phyloP scores from a whole-genome alignment of 2,797 vertebrate species.

The Hypotaenidia philippensis region DNA sequence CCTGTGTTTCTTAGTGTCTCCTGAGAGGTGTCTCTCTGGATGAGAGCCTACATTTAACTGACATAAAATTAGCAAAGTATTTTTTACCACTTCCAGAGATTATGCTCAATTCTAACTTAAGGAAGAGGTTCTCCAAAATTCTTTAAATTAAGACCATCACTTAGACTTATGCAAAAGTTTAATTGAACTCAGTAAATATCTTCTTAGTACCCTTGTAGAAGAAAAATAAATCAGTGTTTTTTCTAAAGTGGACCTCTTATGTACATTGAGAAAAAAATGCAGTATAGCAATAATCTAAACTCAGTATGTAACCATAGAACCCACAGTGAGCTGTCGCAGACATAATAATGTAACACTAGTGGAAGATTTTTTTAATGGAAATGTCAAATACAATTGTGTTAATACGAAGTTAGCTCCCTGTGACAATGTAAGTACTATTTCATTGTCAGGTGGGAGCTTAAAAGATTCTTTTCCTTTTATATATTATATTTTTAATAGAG shows the following conservation, averaged over 20 bases:
- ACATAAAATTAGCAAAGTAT: background rate
- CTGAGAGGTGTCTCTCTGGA: background rate
- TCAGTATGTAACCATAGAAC: constrained; percentile 7
- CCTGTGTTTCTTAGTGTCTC: background rate
- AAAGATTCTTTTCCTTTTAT: constrained; percentile 20
- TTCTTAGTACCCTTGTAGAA: background rate
- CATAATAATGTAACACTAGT: background rate
- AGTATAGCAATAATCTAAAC: constrained; percentile 3
- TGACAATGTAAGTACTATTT: constrained; percentile 12
- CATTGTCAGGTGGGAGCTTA: background rate
- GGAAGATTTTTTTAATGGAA: constrained; percentile 59
- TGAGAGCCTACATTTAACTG: background rate
- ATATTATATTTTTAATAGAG: constrained; percentile 17
- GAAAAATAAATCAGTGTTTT: background rate
- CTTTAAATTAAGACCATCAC: background rate
- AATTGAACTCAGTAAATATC: background rate
- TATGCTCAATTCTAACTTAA: background rate
- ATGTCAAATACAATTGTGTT: constrained; percentile 53
- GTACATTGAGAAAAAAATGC: background rate
- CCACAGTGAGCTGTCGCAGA: background rate
- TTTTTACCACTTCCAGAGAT: background rate
- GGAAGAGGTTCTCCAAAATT: background rate
- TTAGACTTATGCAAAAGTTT: background rate
- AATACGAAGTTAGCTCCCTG: constrained; percentile 19
- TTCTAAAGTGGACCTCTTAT: background rate